phyloP scores from a whole-genome alignment of 2,113 vertebrate species.

The Nipponia nippon region DNA sequence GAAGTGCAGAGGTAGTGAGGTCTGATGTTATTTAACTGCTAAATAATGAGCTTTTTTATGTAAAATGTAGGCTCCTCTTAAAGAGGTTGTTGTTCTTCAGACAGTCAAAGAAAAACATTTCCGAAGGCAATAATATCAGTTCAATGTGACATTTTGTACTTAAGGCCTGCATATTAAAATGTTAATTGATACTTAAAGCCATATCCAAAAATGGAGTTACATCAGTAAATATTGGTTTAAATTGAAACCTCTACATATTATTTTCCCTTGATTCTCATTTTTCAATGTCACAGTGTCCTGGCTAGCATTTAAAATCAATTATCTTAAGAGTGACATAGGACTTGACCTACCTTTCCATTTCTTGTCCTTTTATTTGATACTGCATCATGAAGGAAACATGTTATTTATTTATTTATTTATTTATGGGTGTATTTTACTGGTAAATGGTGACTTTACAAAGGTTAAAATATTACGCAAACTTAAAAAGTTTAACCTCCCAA shows the following conservation, averaged over 20 bases:
- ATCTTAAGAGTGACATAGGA: not conserved
- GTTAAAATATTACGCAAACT: not conserved
- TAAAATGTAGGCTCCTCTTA: not conserved
- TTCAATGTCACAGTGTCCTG: not conserved
- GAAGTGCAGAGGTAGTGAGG: not conserved
- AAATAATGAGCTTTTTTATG: not conserved
- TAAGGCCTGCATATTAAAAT: not conserved
- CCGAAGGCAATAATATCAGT: not conserved
- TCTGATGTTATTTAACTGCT: not conserved
- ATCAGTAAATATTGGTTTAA: not conserved
- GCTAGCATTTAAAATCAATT: not conserved
- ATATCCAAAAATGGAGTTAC: not conserved
- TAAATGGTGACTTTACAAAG: not conserved
- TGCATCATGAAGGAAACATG: not conserved
- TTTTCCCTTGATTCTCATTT: not conserved
- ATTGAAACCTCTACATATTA: not conserved
- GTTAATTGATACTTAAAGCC: not conserved
- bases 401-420: not conserved
- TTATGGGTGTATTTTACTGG: not conserved
- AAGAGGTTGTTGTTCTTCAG: not conserved
- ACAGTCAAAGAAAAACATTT: not conserved
- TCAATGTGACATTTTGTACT: not conserved
- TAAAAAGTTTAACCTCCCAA: not conserved
- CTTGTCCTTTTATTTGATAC: not conserved
- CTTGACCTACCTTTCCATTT: not conserved